These are phyloP conservation scores for Gallirallus australis DNA, from an alignment of 2,797 vertebrate genomes.

Conservation along the genomic window DNA sequence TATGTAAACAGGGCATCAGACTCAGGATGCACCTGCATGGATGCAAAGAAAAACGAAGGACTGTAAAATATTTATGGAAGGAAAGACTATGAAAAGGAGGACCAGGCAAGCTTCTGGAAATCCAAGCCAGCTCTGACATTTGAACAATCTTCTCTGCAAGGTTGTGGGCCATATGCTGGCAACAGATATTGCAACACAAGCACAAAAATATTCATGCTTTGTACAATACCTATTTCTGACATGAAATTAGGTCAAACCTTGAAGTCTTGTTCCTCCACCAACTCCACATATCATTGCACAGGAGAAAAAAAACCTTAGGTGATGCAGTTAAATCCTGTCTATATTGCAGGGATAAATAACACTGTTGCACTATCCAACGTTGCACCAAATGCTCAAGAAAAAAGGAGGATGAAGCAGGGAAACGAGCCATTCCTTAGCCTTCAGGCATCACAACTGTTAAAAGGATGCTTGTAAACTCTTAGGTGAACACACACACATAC, in stretches of 20 bases:
- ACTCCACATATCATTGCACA: background rate
- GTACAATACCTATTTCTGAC: background rate
- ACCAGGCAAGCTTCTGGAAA: background rate
- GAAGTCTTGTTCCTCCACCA: background rate
- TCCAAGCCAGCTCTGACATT: background rate
- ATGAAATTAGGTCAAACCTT: background rate
- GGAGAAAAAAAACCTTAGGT: background rate
- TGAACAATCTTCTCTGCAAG: background rate
- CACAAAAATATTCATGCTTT: fast-evolving
- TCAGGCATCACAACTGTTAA: background rate
- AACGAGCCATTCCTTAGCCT: background rate
- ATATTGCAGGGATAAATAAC: background rate
- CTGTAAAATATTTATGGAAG: background rate
- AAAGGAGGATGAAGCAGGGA: background rate
- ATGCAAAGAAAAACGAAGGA: background rate
- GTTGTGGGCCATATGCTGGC: background rate
- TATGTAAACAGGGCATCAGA: background rate
- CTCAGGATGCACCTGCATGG: background rate
- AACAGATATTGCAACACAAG: background rate
- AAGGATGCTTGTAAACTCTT: background rate
- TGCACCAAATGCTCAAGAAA: background rate
- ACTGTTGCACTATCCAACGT: background rate
- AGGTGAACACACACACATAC: background rate
- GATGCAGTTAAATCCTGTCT: background rate
- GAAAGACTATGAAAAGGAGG: background rate